These are phyloP conservation scores for Tringa solitaria DNA, from an alignment of 2,113 vertebrate genomes.

Conservation along the genomic window DNA sequence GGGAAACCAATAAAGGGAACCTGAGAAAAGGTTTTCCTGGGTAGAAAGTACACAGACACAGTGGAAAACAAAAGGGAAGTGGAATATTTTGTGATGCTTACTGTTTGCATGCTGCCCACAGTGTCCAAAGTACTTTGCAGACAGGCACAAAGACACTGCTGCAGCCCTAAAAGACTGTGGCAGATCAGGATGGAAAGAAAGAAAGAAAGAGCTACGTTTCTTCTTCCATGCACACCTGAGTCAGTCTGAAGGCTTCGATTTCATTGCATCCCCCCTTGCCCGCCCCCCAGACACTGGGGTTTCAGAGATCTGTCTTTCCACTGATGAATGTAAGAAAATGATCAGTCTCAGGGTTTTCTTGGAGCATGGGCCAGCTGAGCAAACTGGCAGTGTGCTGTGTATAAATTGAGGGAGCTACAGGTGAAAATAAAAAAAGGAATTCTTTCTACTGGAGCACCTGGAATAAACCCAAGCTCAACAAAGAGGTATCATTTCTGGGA, in stretches of 20 bases:
- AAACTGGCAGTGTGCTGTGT: neutral
- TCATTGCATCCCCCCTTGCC: neutral
- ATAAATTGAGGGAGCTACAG: neutral
- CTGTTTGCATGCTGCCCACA: neutral
- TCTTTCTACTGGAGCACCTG: neutral
- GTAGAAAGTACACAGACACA: neutral
- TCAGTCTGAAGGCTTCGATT: neutral
- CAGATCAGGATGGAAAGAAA: neutral
- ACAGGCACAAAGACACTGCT: neutral
- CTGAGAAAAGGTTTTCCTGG: neutral
- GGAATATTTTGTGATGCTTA: neutral
- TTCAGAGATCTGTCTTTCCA: neutral
- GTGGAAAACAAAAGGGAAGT: neutral
- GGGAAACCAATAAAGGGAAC: neutral
- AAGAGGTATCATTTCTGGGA: neutral
- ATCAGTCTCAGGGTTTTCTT: neutral
- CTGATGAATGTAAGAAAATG: neutral
- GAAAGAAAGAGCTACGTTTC: neutral
- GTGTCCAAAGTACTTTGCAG: neutral
- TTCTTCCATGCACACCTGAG: neutral
- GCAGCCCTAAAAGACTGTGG: neutral
- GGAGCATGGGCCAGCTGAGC: neutral
- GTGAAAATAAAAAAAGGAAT: neutral
- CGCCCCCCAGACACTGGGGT: neutral
- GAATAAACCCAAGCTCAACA: constrained; percentile 35